Percentiles rank a stretch among this genome's conserved stretches.
Evolutionary conservation across 2,888 invertebrate genomes (phyloP).

Genomic region (Athetis lepigone): DNA sequence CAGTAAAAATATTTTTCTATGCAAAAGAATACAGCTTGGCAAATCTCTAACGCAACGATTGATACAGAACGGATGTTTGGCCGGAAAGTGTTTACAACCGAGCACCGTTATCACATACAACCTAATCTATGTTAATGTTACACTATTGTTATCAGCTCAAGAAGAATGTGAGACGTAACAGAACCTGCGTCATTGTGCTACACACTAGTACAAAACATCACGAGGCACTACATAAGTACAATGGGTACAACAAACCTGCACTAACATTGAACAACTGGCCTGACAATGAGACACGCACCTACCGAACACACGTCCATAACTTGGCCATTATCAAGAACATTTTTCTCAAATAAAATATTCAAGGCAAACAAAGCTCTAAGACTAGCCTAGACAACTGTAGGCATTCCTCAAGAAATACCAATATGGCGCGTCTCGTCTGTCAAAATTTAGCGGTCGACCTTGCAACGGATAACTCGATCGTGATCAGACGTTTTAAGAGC

Average conservation of each 20-base stretch:
- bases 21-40: neutral
- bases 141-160: slow-evolving; percentile 32
- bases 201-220: slow-evolving; percentile 52
- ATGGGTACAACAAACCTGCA: slow-evolving; percentile 59
- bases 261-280: slow-evolving; percentile 63
- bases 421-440: slow-evolving; percentile 63
- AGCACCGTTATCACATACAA: slow-evolving; percentile 44
- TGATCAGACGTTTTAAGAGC: slow-evolving; percentile 68
- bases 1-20: too few species aligned
- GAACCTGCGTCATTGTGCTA: slow-evolving; percentile 51
- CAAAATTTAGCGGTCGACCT: slow-evolving; percentile 72
- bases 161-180: slow-evolving; percentile 46
- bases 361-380: slow-evolving; percentile 13
- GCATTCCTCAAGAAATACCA: slow-evolving; percentile 71
- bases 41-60: neutral
- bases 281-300: slow-evolving; percentile 50
- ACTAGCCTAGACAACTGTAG: slow-evolving; percentile 24
- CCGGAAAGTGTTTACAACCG: slow-evolving; percentile 21
- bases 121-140: slow-evolving; percentile 28
- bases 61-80: slow-evolving; percentile 55
- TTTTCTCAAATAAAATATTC: slow-evolving; percentile 16
- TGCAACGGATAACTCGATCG: slow-evolving; percentile 70
- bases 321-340: slow-evolving; percentile 27
- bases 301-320: slow-evolving; percentile 27
- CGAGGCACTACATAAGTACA: slow-evolving; percentile 47